These are phyloP conservation scores for Lysandra coridon DNA, from an alignment of 2,888 invertebrate species.

Conservation along the genomic window DNA sequence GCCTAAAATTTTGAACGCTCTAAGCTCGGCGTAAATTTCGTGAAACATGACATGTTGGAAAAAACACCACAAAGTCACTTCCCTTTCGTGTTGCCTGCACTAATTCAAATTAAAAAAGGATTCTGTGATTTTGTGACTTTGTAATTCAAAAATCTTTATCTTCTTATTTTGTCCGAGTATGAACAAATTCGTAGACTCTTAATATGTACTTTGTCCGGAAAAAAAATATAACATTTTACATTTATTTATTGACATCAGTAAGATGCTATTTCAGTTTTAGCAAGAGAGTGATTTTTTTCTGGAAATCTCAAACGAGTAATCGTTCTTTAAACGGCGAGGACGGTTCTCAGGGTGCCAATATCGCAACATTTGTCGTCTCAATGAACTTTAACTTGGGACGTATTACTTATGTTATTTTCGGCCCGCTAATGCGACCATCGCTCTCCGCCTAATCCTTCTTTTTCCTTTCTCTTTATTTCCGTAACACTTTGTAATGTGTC, in stretches of 20 bases:
- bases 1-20: conserved; percentile 81
- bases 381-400: conserved; percentile 72
- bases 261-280: too few species aligned
- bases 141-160: not conserved
- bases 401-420: conserved; percentile 73
- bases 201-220: not conserved
- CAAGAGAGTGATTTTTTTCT: not conserved
- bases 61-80: conserved; percentile 60
- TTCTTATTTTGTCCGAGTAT: not conserved
- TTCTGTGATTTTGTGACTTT: not conserved
- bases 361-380: conserved; percentile 59
- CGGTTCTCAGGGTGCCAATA: conserved; percentile 55
- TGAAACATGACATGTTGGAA: conserved; percentile 74
- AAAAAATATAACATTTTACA: too few species aligned
- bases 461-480: conserved; percentile 66
- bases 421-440: conserved; percentile 63
- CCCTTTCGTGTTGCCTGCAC: conserved; percentile 25
- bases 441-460: conserved; percentile 62
- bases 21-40: conserved; percentile 78
- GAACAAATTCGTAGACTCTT: too few species aligned
- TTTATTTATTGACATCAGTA: too few species aligned
- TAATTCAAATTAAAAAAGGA: conserved; percentile 5
- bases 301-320: conserved; percentile 48
- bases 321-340: conserved; percentile 43
- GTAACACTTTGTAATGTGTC: conserved; percentile 67